Percentiles rank a stretch among this genome's conserved stretches.
These are phyloP conservation scores for Sinohyriopsis cumingii DNA, from an alignment of 2,888 invertebrate species.

Conservation along the genomic window DNA sequence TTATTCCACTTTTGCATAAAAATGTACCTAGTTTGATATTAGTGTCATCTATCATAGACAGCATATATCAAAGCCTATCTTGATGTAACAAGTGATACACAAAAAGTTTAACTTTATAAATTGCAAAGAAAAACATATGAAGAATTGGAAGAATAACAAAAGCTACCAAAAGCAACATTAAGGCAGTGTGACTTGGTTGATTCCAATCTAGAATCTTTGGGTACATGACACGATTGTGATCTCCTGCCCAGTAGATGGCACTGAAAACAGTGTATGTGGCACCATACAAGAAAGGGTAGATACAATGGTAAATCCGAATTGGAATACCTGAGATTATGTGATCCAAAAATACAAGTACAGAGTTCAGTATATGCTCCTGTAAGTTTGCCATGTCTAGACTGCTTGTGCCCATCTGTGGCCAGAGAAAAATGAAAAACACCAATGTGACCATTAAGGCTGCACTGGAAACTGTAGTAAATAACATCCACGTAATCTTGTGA, in stretches of 20 bases:
- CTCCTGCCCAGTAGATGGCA: slow-evolving; percentile 58
- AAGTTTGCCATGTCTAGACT: slow-evolving; percentile 34
- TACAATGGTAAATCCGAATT: slow-evolving; percentile 54
- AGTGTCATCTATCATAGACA: neutral
- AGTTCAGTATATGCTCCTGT: slow-evolving; percentile 62
- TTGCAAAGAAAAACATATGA: slow-evolving; percentile 46
- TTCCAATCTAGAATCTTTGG: slow-evolving; percentile 64
- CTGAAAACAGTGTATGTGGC: slow-evolving; percentile 59
- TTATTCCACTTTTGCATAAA: no score
- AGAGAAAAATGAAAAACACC: slow-evolving; percentile 59
- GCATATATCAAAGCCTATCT: slow-evolving; percentile 17
- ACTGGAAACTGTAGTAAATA: slow-evolving; percentile 47
- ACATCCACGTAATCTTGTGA: slow-evolving; percentile 52
- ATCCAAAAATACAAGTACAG: slow-evolving; percentile 60
- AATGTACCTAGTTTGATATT: no score
- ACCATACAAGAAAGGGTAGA: slow-evolving; percentile 56
- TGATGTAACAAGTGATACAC: slow-evolving; percentile 24
- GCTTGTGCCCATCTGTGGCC: slow-evolving; percentile 33
- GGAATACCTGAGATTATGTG: slow-evolving; percentile 56
- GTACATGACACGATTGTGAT: slow-evolving; percentile 61
- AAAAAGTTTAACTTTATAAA: slow-evolving; percentile 48
- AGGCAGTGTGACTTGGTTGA: slow-evolving; percentile 47
- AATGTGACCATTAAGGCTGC: slow-evolving; percentile 59
- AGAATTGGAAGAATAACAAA: slow-evolving; percentile 51
- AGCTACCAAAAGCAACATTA: slow-evolving; percentile 40